Evolutionary conservation across 1,140 invertebrate species (phyloP), one percentile per base, ranked within the genome.

Genomic region (Cylas formicarius): DNA sequence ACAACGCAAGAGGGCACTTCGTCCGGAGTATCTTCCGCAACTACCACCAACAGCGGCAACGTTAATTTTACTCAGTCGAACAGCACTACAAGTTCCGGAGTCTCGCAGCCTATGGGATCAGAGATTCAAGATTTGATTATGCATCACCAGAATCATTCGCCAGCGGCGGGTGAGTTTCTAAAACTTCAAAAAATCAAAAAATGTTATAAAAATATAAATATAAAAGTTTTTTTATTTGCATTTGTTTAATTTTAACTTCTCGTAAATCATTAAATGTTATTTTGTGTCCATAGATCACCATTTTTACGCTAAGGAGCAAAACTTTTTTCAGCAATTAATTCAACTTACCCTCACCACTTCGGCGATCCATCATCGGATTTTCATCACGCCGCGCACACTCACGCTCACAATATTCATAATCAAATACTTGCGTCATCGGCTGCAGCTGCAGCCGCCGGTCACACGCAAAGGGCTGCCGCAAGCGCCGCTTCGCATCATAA

Each of bases 61-160:
- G 55, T 58, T 21, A 57, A 50, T 40, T 61, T 61, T 31, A 48
- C 56, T 7, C 55, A 55, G 13, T 45, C 55, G 5, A 55, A 40
- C 13, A 13, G 11, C 19, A 51, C 45, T 26, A 48, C 56, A 16
- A 41, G 56, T 10, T 47, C 29, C 19, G 42, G 42, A 14, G 44
- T 50, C 10, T 57, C 50, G 4, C 61, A 62, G 50, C 48, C 58
- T 8, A 58, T 60, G 31, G 53, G 52, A n/a, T 57, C 53, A 29
- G 65, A 67, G 41, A 62, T 67, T 27, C 63, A 65, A 41, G 61
- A 66, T 18, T 41, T 67, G 17, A 62, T 66, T 19, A 63, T 65
- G 60, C 63, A 65, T 48, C 62, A 65, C 54, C 65, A 67, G 37
- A 57, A 51, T 40, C 60, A 61, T 49, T 44, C 54, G 14, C 43